Percentiles rank a stretch among this genome's conserved stretches.
Evolutionary conservation across 1,140 invertebrate genomes (phyloP).

Genomic region (Himalopsyche phryganea): DNA sequence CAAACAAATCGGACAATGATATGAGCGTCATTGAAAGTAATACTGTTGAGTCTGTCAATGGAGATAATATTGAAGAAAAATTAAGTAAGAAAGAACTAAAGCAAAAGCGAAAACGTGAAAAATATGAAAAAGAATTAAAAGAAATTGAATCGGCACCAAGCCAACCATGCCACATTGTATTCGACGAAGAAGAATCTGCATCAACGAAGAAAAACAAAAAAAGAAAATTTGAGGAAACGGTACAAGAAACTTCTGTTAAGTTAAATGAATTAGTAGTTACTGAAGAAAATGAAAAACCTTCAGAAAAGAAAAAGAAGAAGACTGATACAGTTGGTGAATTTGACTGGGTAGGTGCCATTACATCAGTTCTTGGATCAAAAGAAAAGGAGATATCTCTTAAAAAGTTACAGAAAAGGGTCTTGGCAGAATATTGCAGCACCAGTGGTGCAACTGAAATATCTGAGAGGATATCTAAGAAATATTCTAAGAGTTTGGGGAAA

Average conservation of each 20-base stretch:
- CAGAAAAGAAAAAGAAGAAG: constrained; percentile 24
- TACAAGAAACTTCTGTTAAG: constrained; percentile 10
- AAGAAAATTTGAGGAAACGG: constrained; percentile 44
- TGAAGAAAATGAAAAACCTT: constrained; percentile 17
- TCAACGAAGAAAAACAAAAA: constrained; percentile 36
- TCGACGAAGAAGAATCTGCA: constrained; percentile 33
- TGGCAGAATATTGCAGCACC: constrained; percentile 24
- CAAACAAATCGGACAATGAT: constrained; percentile 15
- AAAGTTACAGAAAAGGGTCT: constrained; percentile 30
- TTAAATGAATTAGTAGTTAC: constrained; percentile 1
- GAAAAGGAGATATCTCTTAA: constrained; percentile 25
- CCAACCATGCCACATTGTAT: too few species aligned
- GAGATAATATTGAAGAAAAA: constrained; percentile 41
- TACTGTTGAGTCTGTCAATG: constrained; percentile 6
- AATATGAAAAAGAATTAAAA: constrained; percentile 50
- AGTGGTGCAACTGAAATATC: constrained; percentile 9
- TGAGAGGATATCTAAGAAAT: constrained; percentile 29
- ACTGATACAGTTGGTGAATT: constrained; percentile 11
- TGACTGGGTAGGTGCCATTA: constrained; percentile 20
- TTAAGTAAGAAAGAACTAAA: constrained; percentile 54
- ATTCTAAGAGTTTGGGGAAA: constrained; percentile 23
- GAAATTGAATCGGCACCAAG: constrained; percentile 19
- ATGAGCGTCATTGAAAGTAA: constrained; percentile 25
- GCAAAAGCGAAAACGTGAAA: constrained; percentile 52
- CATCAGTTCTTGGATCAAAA: constrained; percentile 18